These are phyloP conservation scores for Odontesthes bonariensis DNA, from an alignment of 2,113 vertebrate species.

Conservation along the genomic window DNA sequence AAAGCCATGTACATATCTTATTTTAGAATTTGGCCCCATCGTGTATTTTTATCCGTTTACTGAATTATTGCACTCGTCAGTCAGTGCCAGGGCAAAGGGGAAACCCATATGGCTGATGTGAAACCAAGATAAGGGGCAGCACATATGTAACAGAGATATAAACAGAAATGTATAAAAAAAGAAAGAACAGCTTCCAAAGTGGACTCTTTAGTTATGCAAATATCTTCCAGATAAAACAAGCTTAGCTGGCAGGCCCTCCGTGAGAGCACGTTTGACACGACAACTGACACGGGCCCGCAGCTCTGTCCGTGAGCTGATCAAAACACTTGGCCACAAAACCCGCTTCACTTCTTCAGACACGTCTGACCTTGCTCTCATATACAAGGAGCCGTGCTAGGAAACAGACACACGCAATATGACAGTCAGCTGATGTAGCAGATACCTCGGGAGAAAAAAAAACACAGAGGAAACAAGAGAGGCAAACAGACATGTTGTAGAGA, in stretches of 20 bases:
- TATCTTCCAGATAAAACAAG: conserved; percentile 44
- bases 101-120: conserved; percentile 29
- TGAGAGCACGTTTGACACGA: conserved; percentile 33
- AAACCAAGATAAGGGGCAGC: conserved; percentile 34
- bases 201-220: conserved; percentile 43
- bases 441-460: conserved; percentile 25
- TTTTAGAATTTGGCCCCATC: background rate
- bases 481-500: conserved; percentile 47
- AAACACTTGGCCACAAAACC: conserved; percentile 40
- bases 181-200: conserved; percentile 17
- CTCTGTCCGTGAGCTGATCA: conserved; percentile 45
- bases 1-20: conserved; percentile 7
- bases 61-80: conserved; percentile 6
- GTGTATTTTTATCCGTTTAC: background rate
- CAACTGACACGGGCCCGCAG: conserved; percentile 38
- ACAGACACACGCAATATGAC: conserved; percentile 67
- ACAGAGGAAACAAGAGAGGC: conserved; percentile 15
- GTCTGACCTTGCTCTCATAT: conserved; percentile 53
- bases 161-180: background rate
- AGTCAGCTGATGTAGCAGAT: conserved; percentile 74
- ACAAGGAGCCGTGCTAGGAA: conserved; percentile 53
- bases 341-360: conserved; percentile 46
- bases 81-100: conserved; percentile 9
- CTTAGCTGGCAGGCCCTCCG: conserved; percentile 21
- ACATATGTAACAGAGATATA: conserved; percentile 8